These are phyloP conservation scores for Pterocles orientalis DNA, from an alignment of 2,113 vertebrate genomes.

Conservation along the genomic window DNA sequence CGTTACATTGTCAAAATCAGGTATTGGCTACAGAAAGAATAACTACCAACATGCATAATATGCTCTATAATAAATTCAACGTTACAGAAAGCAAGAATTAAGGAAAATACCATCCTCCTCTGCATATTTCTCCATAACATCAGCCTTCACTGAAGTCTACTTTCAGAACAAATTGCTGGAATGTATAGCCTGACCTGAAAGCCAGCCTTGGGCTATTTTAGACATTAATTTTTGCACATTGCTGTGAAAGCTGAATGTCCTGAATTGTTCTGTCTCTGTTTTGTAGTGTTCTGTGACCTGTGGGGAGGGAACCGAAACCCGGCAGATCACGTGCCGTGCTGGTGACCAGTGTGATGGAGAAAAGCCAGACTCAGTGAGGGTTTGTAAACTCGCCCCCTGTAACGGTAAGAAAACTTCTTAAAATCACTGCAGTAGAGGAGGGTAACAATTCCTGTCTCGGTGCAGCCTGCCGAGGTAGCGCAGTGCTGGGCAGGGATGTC, in stretches of 20 bases:
- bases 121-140: fast-evolving
- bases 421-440: fast-evolving
- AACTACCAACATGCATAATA: not conserved
- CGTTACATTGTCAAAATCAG: not conserved
- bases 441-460: not conserved
- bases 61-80: not conserved
- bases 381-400: slow-evolving; percentile 84
- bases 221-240: fast-evolving
- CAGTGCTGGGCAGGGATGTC: not conserved
- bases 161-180: not conserved
- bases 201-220: not conserved
- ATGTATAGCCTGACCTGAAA: not conserved
- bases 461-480: not conserved
- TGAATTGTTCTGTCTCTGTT: not conserved
- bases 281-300: slow-evolving; percentile 92
- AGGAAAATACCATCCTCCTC: not conserved
- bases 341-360: slow-evolving; percentile 87
- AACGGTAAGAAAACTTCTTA: slow-evolving; percentile 75
- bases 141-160: not conserved
- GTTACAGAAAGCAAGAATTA: not conserved
- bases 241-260: not conserved
- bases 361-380: slow-evolving; percentile 79
- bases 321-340: slow-evolving; percentile 84
- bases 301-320: slow-evolving; percentile 86
- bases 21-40: not conserved